Evolutionary conservation across 2,888 invertebrate species (phyloP), one percentile per base, ranked within the genome.

Genomic region (Catocala fraxini): DNA sequence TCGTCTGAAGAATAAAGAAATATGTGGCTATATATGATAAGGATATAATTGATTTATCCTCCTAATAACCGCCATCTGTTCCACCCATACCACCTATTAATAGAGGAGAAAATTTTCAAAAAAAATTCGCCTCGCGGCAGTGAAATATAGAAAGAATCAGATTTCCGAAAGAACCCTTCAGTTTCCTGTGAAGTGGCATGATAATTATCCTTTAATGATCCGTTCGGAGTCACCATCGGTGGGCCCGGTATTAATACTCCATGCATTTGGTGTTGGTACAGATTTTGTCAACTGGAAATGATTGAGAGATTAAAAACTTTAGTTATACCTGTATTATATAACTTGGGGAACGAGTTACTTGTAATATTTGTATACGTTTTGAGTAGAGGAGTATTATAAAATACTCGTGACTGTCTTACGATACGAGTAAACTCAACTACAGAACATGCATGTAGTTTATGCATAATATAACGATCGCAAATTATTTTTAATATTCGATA

Each of bases 181-280:
- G 90, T 73, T 86, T 88, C 86, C 86, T 83, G 87, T 86, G 84
- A 86, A 92, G 91, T 90, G 90, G 88, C 88, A 86, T 87, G 86
- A 91, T 92, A 93, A 93, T 93, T 92, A 89, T 91, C 88, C 89
- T 85, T 80, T 91, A 92, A 93, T 92, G 90, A 93, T 92, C 53
- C 88, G 88, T 89, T 87, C 86, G 88, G 83, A 82, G 85, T 81
- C 86, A 84, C 84, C 89, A 91, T 92, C 88, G 91, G 87, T 80
- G 83, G 80, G 85, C 84, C 79, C 82, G 78, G 87, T 88, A 89
- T 90, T 90, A 89, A 90, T 89, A 84, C 83, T 85, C 79, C 87
- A 86, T 91, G 89, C 91, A 91, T 90, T 88, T 84, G 78, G 73
- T 82, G 83, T 43, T 63, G 55, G 89, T 90, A 78, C 89, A 89